phyloP scores from a whole-genome alignment of 2,888 invertebrate genomes.

The Parochlus steinenii region DNA sequence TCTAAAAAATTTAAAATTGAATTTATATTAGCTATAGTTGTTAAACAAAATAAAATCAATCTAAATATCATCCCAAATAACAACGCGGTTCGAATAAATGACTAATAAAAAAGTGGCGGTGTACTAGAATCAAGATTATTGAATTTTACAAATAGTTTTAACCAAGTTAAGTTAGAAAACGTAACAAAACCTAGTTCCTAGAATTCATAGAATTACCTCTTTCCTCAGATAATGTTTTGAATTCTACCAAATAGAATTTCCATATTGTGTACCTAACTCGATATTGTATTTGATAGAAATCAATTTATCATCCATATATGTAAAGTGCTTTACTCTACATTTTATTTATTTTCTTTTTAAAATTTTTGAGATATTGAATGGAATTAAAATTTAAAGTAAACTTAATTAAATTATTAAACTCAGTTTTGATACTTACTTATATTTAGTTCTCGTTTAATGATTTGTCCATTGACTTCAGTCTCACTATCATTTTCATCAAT shows the following conservation, averaged over 20 bases:
- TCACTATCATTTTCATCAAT: not conserved
- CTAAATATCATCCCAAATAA: too few species aligned
- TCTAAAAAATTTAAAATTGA: too few species aligned
- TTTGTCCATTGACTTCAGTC: conserved; percentile 1
- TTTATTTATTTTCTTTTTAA: not conserved
- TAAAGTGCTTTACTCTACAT: not conserved
- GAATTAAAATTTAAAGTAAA: not conserved
- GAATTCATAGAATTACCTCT: too few species aligned
- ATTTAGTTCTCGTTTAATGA: conserved; percentile 1
- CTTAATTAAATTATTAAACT: not conserved
- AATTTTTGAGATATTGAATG: not conserved
- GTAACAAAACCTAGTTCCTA: too few species aligned
- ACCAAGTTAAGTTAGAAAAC: too few species aligned
- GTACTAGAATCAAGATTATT: too few species aligned
- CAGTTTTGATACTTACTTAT: conserved; percentile 4
- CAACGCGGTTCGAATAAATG: too few species aligned
- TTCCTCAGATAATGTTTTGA: too few species aligned
- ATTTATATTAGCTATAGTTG: too few species aligned
- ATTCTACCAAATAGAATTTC: not conserved
- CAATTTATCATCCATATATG: not conserved
- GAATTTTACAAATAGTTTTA: too few species aligned
- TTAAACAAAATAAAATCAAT: too few species aligned
- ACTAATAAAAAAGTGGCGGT: too few species aligned
- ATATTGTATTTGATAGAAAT: not conserved
- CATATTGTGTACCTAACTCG: not conserved